Evolutionary conservation across 2,113 vertebrate species (phyloP).

Genomic region (Daubentonia madagascariensis): DNA sequence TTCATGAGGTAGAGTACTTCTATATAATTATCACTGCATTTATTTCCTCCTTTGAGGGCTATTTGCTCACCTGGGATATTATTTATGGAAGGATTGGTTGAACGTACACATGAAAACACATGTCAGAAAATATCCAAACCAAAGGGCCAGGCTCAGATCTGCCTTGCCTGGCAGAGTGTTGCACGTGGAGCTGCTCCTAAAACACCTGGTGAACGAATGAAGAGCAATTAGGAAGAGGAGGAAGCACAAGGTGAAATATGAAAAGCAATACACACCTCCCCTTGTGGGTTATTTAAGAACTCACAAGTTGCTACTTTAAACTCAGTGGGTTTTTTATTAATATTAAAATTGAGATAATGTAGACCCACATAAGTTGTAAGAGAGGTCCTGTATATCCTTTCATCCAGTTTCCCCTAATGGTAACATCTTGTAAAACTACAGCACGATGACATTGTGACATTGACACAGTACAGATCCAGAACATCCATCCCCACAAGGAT

Average conservation of each 20-base stretch:
- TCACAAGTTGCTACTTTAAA: not conserved
- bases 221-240: not conserved
- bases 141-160: rapidly evolving
- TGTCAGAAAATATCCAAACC: not conserved
- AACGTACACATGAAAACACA: rapidly evolving
- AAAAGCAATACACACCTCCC: rapidly evolving
- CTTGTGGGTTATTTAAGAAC: not conserved
- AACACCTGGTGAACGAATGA: rapidly evolving
- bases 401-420: not conserved
- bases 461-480: not conserved
- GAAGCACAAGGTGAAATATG: rapidly evolving
- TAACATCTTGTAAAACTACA: too few relatives aligned
- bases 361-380: not conserved
- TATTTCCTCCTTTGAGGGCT: not conserved
- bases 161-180: rapidly evolving
- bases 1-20: not conserved
- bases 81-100: not conserved
- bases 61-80: not conserved
- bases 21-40: not conserved
- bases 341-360: not conserved
- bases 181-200: rapidly evolving
- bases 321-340: not conserved
- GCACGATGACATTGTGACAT: not conserved
- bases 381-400: too few relatives aligned
- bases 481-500: rapidly evolving